Base-by-base conservation (phyloP, 2,888 invertebrate species). In the Rotaria sp. region DNA sequence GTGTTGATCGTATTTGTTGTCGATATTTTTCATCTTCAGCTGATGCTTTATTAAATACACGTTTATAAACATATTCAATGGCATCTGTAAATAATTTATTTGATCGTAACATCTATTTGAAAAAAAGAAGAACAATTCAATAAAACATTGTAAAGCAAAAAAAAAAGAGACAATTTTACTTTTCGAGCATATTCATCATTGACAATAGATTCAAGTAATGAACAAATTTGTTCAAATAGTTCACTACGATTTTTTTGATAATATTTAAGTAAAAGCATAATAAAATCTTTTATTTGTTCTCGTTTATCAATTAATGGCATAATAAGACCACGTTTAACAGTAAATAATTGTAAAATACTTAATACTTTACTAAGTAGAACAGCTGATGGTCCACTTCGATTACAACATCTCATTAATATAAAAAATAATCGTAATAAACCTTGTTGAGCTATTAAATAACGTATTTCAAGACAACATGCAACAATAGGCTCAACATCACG, bases 381-480 rank as follows among this genome's bases (percentile, higher is more conserved):
- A 80, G n/a, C 45, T 45, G 80, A 80, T 80, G 80, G 80, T 80
- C 45, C 80, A 80, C 80, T 80, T n/a, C 80, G 80, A 80, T 80
- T 80, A n/a, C 80, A 80, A 45, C 41, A 80, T 45, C 80, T 41
- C 45, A 80, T 45, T 45, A 80, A 80, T n/a, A 80, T 41, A 80
- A 45, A 80, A 80, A 80, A 80, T 80, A 80, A 80, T 45, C 45
- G 45, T 80, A 80, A 45, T 80, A 80, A 80, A n/a, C 80, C 80
- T 80, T 80, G 80, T 45, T 80, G 80, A 45, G 80, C 80, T 45
- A 80, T 80, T 80, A 80, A 45, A 80, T 45, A 80, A n/a, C 80
- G 80, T 80, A 80, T 80, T 80, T 80, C 80, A n/a, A 80, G 41
- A 80, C 80, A 80, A 45, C 41, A 41, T 45, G 45, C n/a, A 80